These are phyloP conservation scores for Oikopleura dioica DNA, from an alignment of 23 tunicate genomes.

Conservation along the genomic window DNA sequence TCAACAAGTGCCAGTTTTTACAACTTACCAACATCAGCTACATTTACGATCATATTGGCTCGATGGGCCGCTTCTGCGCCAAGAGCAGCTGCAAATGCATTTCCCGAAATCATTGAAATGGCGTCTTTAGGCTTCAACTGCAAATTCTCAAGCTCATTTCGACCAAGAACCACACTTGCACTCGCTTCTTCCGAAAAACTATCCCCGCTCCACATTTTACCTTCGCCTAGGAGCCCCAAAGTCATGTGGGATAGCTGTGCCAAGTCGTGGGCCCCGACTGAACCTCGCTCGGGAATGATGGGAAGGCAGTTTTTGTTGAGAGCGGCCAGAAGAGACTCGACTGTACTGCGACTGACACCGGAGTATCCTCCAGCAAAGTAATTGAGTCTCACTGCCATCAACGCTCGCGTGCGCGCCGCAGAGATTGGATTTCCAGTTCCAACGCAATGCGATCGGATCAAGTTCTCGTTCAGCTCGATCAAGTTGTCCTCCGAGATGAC, in stretches of 20 bases:
- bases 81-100: conserved; percentile 42
- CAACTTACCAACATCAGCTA: no score
- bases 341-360: conserved; percentile 35
- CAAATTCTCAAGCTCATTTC: conserved; percentile 25
- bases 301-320: conserved; percentile 62
- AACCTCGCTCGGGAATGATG: conserved; percentile 75
- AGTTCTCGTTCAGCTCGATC: conserved; percentile 34
- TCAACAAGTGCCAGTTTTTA: no score
- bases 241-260: conserved; percentile 81
- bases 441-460: conserved; percentile 65
- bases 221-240: conserved; percentile 67
- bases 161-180: conserved; percentile 33
- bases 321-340: conserved; percentile 28
- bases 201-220: conserved; percentile 75
- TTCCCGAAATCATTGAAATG: conserved; percentile 63
- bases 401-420: conserved; percentile 46
- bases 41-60: conserved; percentile 46
- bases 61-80: conserved; percentile 73
- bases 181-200: conserved; percentile 62
- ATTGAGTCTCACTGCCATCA: conserved; percentile 65
- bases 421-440: conserved; percentile 60
- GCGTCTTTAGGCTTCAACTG: conserved; percentile 56
- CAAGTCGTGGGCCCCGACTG: conserved; percentile 75
- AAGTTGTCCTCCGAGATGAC: conserved; percentile 26
- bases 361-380: conserved; percentile 62